Conservation (phyloP, 2,888 invertebrate species). For the Automeris io region DNA sequence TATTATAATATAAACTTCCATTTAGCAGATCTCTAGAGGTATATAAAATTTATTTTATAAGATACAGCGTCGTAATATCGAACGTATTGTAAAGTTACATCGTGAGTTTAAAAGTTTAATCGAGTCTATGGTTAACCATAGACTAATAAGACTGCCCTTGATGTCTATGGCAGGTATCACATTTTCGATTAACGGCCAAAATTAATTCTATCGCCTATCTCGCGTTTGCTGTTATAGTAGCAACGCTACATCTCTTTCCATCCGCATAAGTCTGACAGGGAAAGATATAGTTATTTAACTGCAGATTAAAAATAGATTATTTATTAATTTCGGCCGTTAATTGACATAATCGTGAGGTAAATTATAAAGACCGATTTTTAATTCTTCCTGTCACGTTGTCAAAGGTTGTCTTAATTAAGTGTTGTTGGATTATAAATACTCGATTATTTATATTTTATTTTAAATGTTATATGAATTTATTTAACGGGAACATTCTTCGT, state of each 20-base stretch:
- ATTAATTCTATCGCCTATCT: no score
- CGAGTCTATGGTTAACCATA: conserved; percentile 66
- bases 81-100: conserved; percentile 13
- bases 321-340: no score
- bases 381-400: conserved; percentile 4
- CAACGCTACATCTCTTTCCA: no score
- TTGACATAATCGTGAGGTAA: no score
- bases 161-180: conserved; percentile 4
- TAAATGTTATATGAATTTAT: conserved; percentile 56
- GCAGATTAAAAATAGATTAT: no score
- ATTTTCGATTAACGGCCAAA: no score
- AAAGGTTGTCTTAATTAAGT: conserved; percentile 11
- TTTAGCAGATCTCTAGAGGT: conserved; percentile 57
- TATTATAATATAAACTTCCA: conserved; percentile 39
- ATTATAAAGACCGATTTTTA: no score
- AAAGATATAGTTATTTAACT: no score
- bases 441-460: conserved; percentile 75
- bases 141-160: conserved; percentile 21
- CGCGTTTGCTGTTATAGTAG: no score
- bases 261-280: no score
- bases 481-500: conserved; percentile 41
- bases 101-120: conserved; percentile 43
- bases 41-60: conserved; percentile 44
- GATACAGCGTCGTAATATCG: conserved; percentile 20
- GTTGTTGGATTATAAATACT: conserved; percentile 44